phyloP scores from a whole-genome alignment of 2,797 vertebrate species.

The Clarias laeviceps region DNA sequence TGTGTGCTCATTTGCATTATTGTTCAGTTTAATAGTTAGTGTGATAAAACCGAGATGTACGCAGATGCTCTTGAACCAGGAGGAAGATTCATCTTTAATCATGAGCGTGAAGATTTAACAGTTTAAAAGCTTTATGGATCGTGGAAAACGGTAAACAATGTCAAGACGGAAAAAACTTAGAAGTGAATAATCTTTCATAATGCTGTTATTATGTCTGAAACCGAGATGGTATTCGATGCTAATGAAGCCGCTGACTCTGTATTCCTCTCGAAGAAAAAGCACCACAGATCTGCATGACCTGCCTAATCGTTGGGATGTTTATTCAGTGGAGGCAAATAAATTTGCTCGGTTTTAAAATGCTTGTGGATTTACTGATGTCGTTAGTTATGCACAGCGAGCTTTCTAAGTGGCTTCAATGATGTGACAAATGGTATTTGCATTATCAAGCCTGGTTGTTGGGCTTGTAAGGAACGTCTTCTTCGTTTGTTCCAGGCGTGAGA shows the following conservation, averaged over 20 bases:
- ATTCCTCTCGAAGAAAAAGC: conserved; percentile 56
- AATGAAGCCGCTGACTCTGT: conserved; percentile 51
- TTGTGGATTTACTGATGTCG: conserved; percentile 4
- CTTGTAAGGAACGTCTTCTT: conserved; percentile 10
- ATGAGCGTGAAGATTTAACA: conserved; percentile 40
- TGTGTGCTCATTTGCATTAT: not conserved
- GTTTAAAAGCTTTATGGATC: conserved; percentile 51
- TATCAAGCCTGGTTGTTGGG: not conserved
- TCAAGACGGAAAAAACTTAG: conserved; percentile 33
- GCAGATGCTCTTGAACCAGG: not conserved
- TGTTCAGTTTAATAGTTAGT: conserved; percentile 3
- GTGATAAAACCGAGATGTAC: not conserved
- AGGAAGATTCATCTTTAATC: conserved; percentile 36
- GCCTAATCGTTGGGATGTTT: conserved; percentile 20
- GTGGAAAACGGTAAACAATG: conserved; percentile 37
- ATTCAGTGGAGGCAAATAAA: not conserved
- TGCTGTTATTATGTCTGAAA: conserved; percentile 59
- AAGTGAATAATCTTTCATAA: conserved; percentile 51
- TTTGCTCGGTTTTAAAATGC: not conserved
- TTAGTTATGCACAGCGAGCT: conserved; percentile 12
- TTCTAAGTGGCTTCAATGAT: conserved; percentile 4
- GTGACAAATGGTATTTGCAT: not conserved
- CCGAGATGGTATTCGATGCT: conserved; percentile 48
- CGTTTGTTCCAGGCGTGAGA: conserved; percentile 17
- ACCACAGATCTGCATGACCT: conserved; percentile 34